These are phyloP conservation scores for Labeo calbasu DNA, from an alignment of 2,797 vertebrate genomes.

Conservation along the genomic window DNA sequence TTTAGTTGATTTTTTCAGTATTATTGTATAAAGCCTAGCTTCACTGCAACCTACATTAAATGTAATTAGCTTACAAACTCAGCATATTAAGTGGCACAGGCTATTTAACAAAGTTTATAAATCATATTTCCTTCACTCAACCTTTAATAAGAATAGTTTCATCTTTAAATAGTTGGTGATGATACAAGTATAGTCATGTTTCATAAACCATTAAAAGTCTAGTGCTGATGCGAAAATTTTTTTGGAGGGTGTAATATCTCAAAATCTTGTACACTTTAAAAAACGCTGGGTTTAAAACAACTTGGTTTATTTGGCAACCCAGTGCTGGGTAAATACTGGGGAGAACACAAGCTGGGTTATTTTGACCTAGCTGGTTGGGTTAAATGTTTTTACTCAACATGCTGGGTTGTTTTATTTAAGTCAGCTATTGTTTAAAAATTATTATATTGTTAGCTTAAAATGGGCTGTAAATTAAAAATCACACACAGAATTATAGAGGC, in stretches of 20 bases:
- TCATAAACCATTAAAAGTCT: background rate
- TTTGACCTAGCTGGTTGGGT: too few relatives aligned
- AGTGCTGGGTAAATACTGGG: background rate
- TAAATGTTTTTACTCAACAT: too few relatives aligned
- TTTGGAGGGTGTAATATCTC: background rate
- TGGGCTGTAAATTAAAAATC: too few relatives aligned
- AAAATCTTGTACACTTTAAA: background rate
- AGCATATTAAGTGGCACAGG: conserved; percentile 9
- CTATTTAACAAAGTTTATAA: background rate
- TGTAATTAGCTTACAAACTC: conserved; percentile 10
- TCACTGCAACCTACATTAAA: background rate
- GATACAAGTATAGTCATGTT: background rate
- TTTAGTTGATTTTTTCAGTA: background rate
- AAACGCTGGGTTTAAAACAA: too few relatives aligned
- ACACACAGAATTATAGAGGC: too few relatives aligned
- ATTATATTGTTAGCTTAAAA: too few relatives aligned
- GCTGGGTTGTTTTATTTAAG: too few relatives aligned
- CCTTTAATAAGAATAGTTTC: background rate
- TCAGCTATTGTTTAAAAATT: too few relatives aligned
- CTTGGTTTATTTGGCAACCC: too few relatives aligned
- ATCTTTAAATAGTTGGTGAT: background rate
- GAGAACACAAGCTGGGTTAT: too few relatives aligned
- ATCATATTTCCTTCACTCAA: background rate
- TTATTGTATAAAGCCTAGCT: conserved; percentile 1
- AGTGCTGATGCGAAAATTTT: background rate